Percentiles rank a stretch among this genome's conserved stretches.
phyloP scores from a whole-genome alignment of 2,888 invertebrate species.

The Agrotis clavis region DNA sequence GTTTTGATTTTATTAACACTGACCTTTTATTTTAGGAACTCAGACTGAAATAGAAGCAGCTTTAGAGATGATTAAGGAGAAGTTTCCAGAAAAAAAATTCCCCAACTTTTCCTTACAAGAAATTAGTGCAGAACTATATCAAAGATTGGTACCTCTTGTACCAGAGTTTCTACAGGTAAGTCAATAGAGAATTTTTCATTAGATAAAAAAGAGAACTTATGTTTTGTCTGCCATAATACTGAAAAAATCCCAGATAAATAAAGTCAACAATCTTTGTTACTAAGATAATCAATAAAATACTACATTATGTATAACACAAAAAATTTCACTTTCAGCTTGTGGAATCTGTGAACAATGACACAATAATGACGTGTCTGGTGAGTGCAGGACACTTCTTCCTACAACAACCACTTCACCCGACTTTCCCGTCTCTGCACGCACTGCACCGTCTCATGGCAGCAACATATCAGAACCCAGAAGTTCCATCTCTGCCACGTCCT shows the following conservation, averaged over 20 bases:
- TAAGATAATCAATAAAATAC: constrained; percentile 2
- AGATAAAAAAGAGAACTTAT: background rate
- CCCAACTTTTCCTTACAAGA: constrained; percentile 94
- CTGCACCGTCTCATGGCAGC: constrained; percentile 96
- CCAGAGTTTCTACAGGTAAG: constrained; percentile 92
- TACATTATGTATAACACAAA: constrained; percentile 61
- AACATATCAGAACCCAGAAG: constrained; percentile 94
- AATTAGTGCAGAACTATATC: constrained; percentile 89
- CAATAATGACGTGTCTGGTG: constrained; percentile 96
- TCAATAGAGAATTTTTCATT: constrained; percentile 40
- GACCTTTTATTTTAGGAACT: constrained; percentile 89
- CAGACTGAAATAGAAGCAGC: constrained; percentile 95
- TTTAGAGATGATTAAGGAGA: constrained; percentile 95
- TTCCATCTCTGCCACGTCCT: constrained; percentile 95
- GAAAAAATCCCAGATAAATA: constrained; percentile 11
- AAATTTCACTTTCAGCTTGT: constrained; percentile 93
- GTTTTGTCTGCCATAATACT: constrained; percentile 13
- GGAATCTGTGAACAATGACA: constrained; percentile 98
- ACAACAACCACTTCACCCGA: constrained; percentile 98
- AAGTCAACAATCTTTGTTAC: constrained; percentile 5
- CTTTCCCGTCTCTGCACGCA: constrained; percentile 95
- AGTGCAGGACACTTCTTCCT: constrained; percentile 97
- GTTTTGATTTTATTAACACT: constrained; percentile 9
- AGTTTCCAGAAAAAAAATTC: constrained; percentile 95
- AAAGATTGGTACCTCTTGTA: constrained; percentile 86